Base-by-base conservation (phyloP, 2,797 vertebrate species). In the Astyanax mexicanus region DNA sequence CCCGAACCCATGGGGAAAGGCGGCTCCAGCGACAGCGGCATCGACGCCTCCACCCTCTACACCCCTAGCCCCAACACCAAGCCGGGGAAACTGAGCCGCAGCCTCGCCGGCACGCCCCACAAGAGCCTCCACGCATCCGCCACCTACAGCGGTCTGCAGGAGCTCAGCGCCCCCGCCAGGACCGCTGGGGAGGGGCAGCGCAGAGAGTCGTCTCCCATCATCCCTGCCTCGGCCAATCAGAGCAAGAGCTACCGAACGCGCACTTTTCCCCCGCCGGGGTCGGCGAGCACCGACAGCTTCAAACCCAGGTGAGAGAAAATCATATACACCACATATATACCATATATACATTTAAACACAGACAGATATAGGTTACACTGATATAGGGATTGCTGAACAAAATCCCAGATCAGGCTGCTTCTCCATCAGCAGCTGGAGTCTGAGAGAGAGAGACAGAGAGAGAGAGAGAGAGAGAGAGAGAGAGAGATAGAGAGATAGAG, bases 21-120 rank as follows among this genome's bases (percentile, higher is more conserved):
- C 0, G 94, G 94, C 6, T 96, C 96, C 51, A 96, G 93, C 0
- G 96, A 97, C 91, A 97, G 96, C 1, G 95, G 96, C 84, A 96
- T 97, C 0, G 96, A 97, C 19, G 93, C 95, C 37, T 89, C 95
- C 2, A 84, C 92, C 7, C 89, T 94, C 70, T 95, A 93, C 82
- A 88, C 87, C 71, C 90, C 91, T 80, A 88, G 89, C 68, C 84
- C 90, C 15, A 83, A 85, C 67, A 77, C 81, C 62, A 83, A 92
- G 78, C 88, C 88, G 10, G 85, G 81, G 37, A 95, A 92, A 75
- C 19, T 83, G 1, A 77, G 86, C 27, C 90, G 84, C 75, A 91
- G n/a, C 72, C 90, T 86, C 42, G 84, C 3, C 0, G 78, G 71
- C n/a, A 72, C 76, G 2, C 73, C 89, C 0, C 93, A 92, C 75